These are phyloP conservation scores for Drosophila seguyi DNA, from an alignment of 1,140 invertebrate species.

Conservation along the genomic window DNA sequence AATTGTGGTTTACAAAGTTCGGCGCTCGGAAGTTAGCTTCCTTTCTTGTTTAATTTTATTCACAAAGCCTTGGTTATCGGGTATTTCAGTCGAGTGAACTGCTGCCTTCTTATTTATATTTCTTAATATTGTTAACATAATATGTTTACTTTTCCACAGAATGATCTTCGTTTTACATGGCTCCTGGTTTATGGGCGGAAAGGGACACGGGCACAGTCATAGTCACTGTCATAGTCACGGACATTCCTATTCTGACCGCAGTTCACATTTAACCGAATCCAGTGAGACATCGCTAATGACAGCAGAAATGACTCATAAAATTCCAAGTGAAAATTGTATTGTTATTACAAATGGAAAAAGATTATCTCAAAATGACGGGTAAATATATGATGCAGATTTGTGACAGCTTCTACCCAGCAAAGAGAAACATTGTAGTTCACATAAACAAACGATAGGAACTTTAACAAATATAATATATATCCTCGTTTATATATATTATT, in stretches of 20 bases:
- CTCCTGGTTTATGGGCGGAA: constrained; percentile 85
- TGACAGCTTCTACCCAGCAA: background rate
- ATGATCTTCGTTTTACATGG: constrained; percentile 92
- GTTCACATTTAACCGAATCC: background rate
- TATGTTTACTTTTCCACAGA: constrained; percentile 82
- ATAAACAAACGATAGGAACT: too few relatives aligned
- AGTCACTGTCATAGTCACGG: constrained; percentile 35
- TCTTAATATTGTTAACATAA: background rate
- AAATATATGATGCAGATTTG: background rate
- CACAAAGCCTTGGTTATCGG: background rate
- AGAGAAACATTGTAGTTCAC: too few relatives aligned
- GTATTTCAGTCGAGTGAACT: background rate
- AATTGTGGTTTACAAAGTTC: too few relatives aligned
- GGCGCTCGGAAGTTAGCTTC: too few relatives aligned
- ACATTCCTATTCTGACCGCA: constrained; percentile 16
- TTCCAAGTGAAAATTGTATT: constrained; percentile 45
- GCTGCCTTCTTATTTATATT: background rate
- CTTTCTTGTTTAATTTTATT: too few relatives aligned
- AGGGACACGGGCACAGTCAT: constrained; percentile 61
- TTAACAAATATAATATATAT: too few relatives aligned
- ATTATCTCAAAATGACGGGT: constrained; percentile 43
- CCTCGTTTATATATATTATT: too few relatives aligned
- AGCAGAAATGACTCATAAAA: constrained; percentile 5
- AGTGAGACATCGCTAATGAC: constrained; percentile 17
- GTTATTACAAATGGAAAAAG: constrained; percentile 56